Conservation (phyloP, 2,113 vertebrate species). For the Toxotes chatareus region DNA sequence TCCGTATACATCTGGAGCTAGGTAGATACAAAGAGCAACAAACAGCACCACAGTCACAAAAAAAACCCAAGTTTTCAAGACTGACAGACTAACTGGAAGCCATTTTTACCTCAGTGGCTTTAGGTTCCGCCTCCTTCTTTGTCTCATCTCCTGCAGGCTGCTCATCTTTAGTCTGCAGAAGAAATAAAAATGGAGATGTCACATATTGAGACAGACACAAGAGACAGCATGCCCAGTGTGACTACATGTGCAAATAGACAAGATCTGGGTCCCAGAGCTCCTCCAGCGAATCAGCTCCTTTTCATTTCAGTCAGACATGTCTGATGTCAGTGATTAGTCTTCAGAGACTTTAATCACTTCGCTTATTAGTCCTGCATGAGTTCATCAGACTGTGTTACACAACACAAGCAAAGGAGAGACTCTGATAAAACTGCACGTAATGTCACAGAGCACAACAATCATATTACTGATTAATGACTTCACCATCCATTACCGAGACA, state of each 20-base stretch:
- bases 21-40: neutral
- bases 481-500: constrained; percentile 11
- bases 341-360: constrained; percentile 14
- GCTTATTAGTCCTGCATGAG: constrained; percentile 14
- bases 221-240: neutral
- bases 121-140: constrained; percentile 46
- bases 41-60: neutral
- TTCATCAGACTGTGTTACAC: constrained; percentile 21
- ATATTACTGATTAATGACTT: constrained; percentile 22
- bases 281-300: neutral
- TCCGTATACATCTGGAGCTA: constrained; percentile 10
- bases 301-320: neutral
- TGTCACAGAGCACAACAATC: constrained; percentile 20
- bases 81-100: neutral
- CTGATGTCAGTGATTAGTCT: constrained; percentile 8
- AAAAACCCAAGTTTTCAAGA: neutral
- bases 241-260: neutral
- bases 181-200: neutral
- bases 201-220: neutral
- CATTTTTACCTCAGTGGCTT: constrained; percentile 69
- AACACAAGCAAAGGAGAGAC: neutral
- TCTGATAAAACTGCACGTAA: constrained; percentile 1
- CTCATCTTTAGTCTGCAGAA: constrained; percentile 63
- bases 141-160: constrained; percentile 34
- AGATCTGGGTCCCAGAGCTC: neutral